Evolutionary conservation across 2,113 vertebrate genomes (phyloP).

Genomic region (Antechinus stuartii): DNA sequence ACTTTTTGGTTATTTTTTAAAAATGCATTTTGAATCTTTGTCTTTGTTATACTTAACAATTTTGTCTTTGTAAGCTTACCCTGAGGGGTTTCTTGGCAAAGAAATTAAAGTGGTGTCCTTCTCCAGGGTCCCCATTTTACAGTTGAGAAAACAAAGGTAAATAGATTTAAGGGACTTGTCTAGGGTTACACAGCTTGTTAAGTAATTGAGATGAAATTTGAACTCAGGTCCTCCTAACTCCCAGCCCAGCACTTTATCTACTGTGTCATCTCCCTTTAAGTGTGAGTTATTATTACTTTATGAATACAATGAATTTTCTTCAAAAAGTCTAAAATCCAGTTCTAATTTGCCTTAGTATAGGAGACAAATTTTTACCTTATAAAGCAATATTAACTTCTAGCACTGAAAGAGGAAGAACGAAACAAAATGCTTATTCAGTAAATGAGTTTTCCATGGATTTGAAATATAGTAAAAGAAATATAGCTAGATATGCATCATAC

Average conservation of each 20-base stretch:
- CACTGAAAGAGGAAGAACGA: neutral
- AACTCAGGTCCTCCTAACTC: neutral
- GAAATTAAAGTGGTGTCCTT: neutral
- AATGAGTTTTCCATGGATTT: neutral
- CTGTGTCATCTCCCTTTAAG: neutral
- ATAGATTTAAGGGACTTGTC: neutral
- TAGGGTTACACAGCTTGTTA: neutral
- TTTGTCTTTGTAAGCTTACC: too few species aligned
- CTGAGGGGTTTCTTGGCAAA: neutral
- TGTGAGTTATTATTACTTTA: neutral
- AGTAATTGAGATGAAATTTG: neutral
- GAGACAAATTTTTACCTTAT: neutral
- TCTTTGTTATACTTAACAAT: neutral
- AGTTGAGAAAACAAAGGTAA: neutral
- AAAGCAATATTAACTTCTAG: neutral
- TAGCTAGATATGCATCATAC: neutral
- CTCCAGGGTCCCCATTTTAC: neutral
- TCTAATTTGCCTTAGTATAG: neutral
- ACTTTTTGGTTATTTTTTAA: neutral
- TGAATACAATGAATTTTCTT: neutral
- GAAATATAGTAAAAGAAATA: neutral
- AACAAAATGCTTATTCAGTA: neutral
- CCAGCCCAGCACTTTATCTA: neutral
- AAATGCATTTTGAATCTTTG: neutral
- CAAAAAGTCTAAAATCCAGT: neutral